Percentiles rank a stretch among this genome's conserved stretches.
These are phyloP conservation scores for Aleiodes alternator DNA, from an alignment of 2,888 invertebrate species.

Conservation along the genomic window DNA sequence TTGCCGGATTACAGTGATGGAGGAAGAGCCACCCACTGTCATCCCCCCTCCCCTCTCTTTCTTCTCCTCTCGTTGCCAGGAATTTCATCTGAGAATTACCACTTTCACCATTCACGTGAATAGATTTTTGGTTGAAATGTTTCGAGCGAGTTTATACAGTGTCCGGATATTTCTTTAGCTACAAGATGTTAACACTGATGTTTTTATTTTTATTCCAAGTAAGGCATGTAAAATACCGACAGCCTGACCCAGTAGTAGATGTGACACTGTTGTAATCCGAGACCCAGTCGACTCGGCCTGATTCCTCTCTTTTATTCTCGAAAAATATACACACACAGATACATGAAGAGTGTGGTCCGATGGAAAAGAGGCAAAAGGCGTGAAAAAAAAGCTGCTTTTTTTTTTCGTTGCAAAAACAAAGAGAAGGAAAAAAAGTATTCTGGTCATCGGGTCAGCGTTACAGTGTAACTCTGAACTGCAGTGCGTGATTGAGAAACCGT, in stretches of 20 bases:
- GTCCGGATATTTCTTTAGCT: no score
- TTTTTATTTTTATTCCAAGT: background rate
- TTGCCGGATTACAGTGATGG: conserved; percentile 34
- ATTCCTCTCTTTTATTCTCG: conserved; percentile 21
- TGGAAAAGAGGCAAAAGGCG: conserved; percentile 9
- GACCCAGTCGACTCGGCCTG: conserved; percentile 57
- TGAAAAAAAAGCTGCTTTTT: conserved; percentile 17
- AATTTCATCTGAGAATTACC: background rate
- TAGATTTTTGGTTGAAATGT: background rate
- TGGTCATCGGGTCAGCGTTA: conserved; percentile 21
- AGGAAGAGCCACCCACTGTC: conserved; percentile 5
- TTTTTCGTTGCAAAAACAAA: background rate
- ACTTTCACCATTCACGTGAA: background rate
- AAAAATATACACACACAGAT: background rate
- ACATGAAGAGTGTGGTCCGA: background rate
- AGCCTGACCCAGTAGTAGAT: conserved; percentile 59
- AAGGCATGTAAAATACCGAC: conserved; percentile 38
- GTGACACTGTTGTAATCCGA: conserved; percentile 73
- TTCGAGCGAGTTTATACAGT: no score
- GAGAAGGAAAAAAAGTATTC: conserved; percentile 3
- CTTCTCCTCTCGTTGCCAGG: no score
- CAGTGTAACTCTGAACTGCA: background rate
- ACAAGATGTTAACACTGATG: background rate
- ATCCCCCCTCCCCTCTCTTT: background rate
- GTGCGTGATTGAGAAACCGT: background rate